Conservation (phyloP, 35 echinoderm and acorn worm genomes). For the Amphiura filiformis region DNA sequence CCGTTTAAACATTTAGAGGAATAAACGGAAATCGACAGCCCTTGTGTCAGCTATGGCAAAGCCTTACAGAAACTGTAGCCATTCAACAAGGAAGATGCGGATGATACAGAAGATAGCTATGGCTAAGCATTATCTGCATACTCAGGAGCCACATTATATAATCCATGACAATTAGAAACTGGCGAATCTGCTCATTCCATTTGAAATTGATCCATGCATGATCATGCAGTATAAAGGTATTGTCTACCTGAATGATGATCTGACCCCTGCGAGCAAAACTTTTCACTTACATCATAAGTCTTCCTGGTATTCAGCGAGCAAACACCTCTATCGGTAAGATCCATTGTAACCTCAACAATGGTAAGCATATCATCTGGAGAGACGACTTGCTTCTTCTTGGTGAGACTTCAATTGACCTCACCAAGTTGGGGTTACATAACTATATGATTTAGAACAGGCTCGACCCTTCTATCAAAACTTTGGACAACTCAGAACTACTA, state of each 20-base stretch:
- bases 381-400: neutral
- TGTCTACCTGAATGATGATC: neutral
- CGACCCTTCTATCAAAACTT: neutral
- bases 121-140: no score
- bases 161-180: no score
- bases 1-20: no score
- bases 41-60: no score
- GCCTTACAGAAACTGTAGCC: no score
- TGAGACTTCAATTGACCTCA: neutral
- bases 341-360: neutral
- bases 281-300: neutral
- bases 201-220: no score
- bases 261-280: neutral
- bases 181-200: no score
- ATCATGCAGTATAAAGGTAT: neutral
- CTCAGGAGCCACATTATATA: no score
- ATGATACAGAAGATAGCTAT: no score
- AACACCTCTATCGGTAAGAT: neutral
- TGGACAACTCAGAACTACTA: neutral
- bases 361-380: neutral
- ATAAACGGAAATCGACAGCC: no score
- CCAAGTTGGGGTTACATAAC: neutral
- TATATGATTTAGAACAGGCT: neutral
- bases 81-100: no score
- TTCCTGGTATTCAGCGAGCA: neutral